Conservation (phyloP, 30 jellyfish, hydroid and myxozoan genomes). For the Hydra vulgaris region DNA sequence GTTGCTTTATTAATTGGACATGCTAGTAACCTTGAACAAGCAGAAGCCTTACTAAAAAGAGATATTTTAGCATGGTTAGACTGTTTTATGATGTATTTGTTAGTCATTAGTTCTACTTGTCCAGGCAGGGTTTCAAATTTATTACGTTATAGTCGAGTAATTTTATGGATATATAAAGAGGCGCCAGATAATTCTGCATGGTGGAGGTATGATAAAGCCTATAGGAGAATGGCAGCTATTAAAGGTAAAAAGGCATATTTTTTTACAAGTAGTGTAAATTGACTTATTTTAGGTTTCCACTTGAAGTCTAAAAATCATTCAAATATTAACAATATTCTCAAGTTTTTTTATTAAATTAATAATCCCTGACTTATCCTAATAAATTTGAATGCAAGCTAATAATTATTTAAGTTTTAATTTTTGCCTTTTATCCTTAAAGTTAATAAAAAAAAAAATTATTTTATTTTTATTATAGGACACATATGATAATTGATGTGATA, state of each 20-base stretch:
- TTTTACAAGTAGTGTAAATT: no score
- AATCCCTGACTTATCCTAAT: no score
- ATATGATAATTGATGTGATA: no score
- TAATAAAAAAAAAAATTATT: no score
- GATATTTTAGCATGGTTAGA: slow-evolving; percentile 80
- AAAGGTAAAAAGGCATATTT: slow-evolving; percentile 19
- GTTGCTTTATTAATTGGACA: slow-evolving; percentile 41
- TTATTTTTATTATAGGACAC: no score
- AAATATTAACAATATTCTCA: no score
- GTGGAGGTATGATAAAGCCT: slow-evolving; percentile 93
- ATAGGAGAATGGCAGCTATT: slow-evolving; percentile 71
- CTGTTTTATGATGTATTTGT: slow-evolving; percentile 49
- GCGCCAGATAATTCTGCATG: slow-evolving; percentile 67
- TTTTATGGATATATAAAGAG: slow-evolving; percentile 78
- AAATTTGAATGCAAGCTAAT: no score
- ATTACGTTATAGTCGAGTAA: slow-evolving; percentile 48
- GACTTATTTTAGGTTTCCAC: no score
- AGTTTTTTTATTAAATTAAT: no score
- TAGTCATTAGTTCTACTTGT: slow-evolving; percentile 53
- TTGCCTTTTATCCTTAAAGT: no score
- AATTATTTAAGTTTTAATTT: no score
- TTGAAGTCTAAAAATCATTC: no score
- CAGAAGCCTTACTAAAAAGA: slow-evolving; percentile 32
- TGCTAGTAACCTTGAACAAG: slow-evolving; percentile 36
- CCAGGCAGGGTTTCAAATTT: slow-evolving; percentile 69